Evolutionary conservation across 2,113 vertebrate genomes (phyloP).

Genomic region (Phoenicopterus ruber): DNA sequence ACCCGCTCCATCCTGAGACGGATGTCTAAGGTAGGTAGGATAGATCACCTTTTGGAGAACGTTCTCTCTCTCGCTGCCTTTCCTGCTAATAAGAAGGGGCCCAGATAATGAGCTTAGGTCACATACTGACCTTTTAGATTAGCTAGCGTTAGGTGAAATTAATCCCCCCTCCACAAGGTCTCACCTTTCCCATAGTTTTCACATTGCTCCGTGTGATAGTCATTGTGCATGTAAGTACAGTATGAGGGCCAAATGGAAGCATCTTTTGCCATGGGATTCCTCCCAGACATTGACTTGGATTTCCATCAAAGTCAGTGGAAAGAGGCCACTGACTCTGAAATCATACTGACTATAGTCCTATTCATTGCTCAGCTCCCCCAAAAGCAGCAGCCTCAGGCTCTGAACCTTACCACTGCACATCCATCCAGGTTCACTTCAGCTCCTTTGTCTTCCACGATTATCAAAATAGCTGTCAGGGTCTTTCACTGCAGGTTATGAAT

Average conservation of each 20-base stretch:
- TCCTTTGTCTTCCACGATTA: background rate
- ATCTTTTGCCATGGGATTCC: background rate
- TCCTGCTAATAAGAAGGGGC: background rate
- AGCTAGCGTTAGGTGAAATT: background rate
- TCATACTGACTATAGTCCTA: background rate
- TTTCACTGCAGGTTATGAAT: background rate
- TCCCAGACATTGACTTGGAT: background rate
- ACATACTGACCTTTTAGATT: background rate
- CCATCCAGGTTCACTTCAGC: background rate
- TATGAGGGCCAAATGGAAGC: background rate
- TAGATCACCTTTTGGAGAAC: background rate
- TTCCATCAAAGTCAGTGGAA: background rate
- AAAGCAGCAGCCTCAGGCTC: background rate
- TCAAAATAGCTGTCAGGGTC: background rate
- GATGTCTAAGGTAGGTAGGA: background rate
- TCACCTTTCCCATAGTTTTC: background rate
- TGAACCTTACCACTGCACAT: background rate
- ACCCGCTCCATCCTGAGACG: background rate
- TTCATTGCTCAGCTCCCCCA: background rate
- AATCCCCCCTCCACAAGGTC: background rate
- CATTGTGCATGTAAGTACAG: background rate
- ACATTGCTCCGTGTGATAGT: background rate
- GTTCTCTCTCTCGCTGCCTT: background rate
- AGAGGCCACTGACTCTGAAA: background rate
- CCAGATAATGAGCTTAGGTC: background rate